Evolutionary conservation across 2,797 vertebrate genomes (phyloP).

Genomic region (Acridotheres tristis): DNA sequence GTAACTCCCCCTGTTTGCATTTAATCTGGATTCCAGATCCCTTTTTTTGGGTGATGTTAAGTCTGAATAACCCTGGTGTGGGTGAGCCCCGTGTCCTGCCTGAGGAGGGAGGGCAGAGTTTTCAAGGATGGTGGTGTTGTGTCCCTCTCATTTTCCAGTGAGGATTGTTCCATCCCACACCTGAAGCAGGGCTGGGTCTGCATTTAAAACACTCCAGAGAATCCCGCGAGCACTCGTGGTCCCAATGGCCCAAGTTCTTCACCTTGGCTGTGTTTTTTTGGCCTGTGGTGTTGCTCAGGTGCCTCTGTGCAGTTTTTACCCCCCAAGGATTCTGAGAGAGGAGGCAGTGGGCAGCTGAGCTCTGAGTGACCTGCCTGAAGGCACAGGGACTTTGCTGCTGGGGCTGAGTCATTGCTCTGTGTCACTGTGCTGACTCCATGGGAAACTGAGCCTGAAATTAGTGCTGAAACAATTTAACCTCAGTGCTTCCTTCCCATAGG

Average conservation of each 20-base stretch:
- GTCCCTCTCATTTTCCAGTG: accelerated
- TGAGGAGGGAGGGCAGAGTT: accelerated
- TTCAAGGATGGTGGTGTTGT: not conserved
- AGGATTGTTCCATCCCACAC: not conserved
- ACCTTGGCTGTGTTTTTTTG: not conserved
- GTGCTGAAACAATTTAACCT: not conserved
- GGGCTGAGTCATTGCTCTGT: not conserved
- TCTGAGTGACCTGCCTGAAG: not conserved
- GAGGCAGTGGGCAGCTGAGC: not conserved
- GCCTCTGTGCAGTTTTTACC: not conserved
- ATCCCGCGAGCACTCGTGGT: accelerated
- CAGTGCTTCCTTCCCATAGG: accelerated
- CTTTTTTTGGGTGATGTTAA: not conserved
- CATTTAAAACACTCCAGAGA: not conserved
- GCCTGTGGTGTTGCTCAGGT: not conserved
- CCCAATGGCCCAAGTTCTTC: not conserved
- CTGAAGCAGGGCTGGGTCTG: not conserved
- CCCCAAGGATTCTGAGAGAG: not conserved
- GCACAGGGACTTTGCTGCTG: not conserved
- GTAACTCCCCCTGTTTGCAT: not conserved
- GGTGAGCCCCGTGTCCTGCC: accelerated
- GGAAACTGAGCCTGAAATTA: not conserved
- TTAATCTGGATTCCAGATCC: not conserved
- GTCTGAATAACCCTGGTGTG: too few species aligned
- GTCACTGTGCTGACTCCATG: not conserved